Conservation (phyloP, 1,140 invertebrate species). For the Protaetia brevitarsis region DNA sequence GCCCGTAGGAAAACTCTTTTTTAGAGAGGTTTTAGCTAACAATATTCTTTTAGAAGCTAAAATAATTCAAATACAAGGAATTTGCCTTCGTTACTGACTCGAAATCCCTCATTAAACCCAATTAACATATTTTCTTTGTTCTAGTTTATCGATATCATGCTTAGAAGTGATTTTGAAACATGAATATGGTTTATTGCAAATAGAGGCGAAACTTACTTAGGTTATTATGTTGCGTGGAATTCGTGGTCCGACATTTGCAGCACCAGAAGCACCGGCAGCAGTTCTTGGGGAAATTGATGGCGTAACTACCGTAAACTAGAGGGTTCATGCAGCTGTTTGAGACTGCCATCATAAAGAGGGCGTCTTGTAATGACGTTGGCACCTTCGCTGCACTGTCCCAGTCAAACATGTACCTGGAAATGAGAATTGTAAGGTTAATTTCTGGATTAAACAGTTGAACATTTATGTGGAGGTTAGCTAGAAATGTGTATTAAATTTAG, state of each 20-base stretch:
- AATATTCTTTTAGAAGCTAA: too few relatives aligned
- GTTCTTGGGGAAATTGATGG: conserved; percentile 51
- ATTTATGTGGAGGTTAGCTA: neutral
- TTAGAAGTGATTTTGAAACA: too few relatives aligned
- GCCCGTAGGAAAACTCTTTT: too few relatives aligned
- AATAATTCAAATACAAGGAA: too few relatives aligned
- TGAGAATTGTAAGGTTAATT: too few relatives aligned
- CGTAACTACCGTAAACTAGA: conserved; percentile 73
- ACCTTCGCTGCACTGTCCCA: conserved; percentile 61
- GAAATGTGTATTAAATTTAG: too few relatives aligned
- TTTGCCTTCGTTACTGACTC: too few relatives aligned
- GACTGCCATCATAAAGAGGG: conserved; percentile 58
- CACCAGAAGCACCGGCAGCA: conserved; percentile 41
- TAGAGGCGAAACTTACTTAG: neutral
- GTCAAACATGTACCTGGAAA: conserved; percentile 67
- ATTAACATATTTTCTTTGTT: too few relatives aligned
- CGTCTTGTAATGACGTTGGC: conserved; percentile 52
- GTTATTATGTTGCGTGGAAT: neutral
- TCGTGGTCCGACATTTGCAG: neutral
- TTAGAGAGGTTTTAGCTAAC: too few relatives aligned
- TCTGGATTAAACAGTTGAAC: neutral
- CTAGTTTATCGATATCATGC: too few relatives aligned
- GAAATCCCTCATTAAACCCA: too few relatives aligned
- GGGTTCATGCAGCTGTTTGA: conserved; percentile 71
- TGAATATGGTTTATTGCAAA: too few relatives aligned